Evolutionary conservation across 1,140 invertebrate species (phyloP).

Genomic region (Mercenaria mercenaria): DNA sequence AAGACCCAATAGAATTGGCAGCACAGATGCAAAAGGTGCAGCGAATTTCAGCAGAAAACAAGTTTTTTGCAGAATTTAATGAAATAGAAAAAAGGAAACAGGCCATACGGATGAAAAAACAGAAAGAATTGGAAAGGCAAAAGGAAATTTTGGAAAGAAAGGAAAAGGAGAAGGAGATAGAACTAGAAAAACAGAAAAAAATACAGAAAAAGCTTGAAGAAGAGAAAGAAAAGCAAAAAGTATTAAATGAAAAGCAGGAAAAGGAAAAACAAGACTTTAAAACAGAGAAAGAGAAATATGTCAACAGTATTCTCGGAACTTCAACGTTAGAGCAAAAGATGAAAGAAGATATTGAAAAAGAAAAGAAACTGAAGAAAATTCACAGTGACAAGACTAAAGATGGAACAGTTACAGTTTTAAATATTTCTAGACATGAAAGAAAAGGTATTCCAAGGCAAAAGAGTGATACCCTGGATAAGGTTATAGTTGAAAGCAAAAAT

Average conservation of each 20-base stretch:
- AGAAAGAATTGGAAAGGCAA: background rate
- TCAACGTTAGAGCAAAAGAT: background rate
- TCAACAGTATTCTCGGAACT: conserved; percentile 7
- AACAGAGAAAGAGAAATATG: background rate
- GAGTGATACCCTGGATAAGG: background rate
- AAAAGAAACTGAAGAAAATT: conserved; percentile 16
- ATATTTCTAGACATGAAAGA: background rate
- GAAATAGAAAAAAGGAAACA: conserved; percentile 54
- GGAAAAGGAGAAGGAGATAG: background rate
- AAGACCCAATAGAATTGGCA: background rate
- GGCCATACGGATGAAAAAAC: conserved; percentile 24
- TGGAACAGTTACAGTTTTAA: background rate
- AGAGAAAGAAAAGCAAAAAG: background rate
- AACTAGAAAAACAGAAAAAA: background rate
- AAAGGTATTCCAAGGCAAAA: background rate
- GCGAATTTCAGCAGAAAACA: conserved; percentile 38
- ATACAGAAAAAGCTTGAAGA: background rate
- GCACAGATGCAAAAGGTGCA: conserved; percentile 3
- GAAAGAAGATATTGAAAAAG: conserved; percentile 2
- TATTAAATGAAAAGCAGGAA: background rate
- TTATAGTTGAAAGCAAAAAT: background rate
- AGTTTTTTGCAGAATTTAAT: conserved; percentile 55
- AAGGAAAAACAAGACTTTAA: background rate
- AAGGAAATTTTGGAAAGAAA: background rate
- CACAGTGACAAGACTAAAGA: background rate